These are phyloP conservation scores for Xerus rutilus DNA, from an alignment of 2,797 vertebrate genomes.

Conservation along the genomic window DNA sequence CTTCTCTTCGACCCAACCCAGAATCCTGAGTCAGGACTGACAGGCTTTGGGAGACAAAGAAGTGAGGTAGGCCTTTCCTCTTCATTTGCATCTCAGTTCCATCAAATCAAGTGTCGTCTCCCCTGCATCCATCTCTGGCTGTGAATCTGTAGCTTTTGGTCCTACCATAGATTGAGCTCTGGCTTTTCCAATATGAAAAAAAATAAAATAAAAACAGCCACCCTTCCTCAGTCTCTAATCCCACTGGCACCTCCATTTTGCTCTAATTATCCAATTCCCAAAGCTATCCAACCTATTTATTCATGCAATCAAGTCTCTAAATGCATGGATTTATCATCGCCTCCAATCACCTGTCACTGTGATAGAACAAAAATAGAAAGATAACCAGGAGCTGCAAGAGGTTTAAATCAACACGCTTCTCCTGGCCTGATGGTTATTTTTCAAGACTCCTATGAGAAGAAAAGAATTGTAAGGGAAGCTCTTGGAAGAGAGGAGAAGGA, in stretches of 20 bases:
- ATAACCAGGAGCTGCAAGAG: slow-evolving; percentile 36
- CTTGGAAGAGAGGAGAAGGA: neutral
- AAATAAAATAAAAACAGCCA: slow-evolving; percentile 54
- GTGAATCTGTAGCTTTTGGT: neutral
- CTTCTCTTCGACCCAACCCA: neutral
- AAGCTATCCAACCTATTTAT: slow-evolving; percentile 80
- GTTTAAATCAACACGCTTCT: slow-evolving; percentile 20
- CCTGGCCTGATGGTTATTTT: slow-evolving; percentile 49
- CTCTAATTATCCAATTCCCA: slow-evolving; percentile 81
- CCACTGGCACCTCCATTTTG: slow-evolving; percentile 69
- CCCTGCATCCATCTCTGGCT: neutral
- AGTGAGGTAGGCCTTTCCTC: neutral
- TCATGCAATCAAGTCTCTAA: slow-evolving; percentile 81
- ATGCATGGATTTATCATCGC: slow-evolving; percentile 78
- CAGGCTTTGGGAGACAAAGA: neutral
- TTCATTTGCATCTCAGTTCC: neutral
- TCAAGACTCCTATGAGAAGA: neutral
- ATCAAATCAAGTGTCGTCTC: neutral
- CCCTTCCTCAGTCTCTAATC: slow-evolving; percentile 58
- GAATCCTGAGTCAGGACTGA: neutral
- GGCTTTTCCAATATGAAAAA: slow-evolving; percentile 57
- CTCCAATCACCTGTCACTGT: slow-evolving; percentile 79
- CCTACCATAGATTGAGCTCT: neutral
- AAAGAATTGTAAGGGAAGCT: neutral
- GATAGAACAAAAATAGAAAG: slow-evolving; percentile 69